A percentile compares a stretch with the other conserved stretches of the same genome.
phyloP scores from a whole-genome alignment of 2,113 vertebrate genomes.

The Sceloporus tristichus region DNA sequence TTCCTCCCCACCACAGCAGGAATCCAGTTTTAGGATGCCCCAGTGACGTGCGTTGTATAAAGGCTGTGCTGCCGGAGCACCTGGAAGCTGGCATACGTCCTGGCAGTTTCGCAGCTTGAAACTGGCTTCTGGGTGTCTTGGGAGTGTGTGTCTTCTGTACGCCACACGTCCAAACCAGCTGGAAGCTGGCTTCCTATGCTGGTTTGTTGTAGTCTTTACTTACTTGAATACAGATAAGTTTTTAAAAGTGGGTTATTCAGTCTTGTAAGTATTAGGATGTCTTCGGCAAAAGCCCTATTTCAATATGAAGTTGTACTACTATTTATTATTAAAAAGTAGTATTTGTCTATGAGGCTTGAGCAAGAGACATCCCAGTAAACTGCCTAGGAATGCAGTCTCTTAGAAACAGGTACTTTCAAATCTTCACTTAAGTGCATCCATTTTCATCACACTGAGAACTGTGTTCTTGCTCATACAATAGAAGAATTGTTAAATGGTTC shows the following conservation, averaged over 20 bases:
- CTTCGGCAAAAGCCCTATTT: not conserved
- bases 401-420: not conserved
- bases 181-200: too few relatives aligned
- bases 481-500: not conserved
- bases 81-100: too few relatives aligned
- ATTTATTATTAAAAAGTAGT: too few relatives aligned
- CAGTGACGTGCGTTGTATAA: too few relatives aligned
- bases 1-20: too few relatives aligned
- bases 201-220: not conserved
- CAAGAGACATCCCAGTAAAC: not conserved
- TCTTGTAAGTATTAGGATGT: not conserved
- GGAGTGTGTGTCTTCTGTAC: too few relatives aligned
- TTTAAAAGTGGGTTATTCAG: not conserved
- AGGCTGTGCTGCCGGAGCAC: too few relatives aligned
- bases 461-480: not conserved
- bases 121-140: too few relatives aligned
- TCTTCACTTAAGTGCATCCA: slow-evolving; percentile 4
- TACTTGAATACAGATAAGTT: not conserved
- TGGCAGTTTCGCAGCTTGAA: too few relatives aligned
- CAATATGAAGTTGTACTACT: not conserved
- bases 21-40: too few relatives aligned
- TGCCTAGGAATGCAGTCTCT: not conserved
- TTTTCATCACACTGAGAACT: not conserved
- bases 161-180: too few relatives aligned
- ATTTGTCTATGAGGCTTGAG: not conserved